Evolutionary conservation across 2,113 vertebrate species (phyloP).

Genomic region (Poeciliopsis prolifica): DNA sequence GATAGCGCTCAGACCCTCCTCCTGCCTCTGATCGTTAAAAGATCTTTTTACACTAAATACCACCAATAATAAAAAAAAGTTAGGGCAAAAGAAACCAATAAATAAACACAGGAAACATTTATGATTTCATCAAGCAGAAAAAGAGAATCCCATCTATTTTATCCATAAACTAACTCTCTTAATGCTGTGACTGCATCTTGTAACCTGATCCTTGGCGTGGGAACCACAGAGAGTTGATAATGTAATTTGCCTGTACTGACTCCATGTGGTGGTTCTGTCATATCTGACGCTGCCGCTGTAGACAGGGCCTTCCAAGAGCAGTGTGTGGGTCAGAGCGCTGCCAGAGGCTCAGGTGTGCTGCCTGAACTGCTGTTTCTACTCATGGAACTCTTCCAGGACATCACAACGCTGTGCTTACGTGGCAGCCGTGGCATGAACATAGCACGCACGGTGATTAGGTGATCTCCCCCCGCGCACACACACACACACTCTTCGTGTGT

Average conservation of each 20-base stretch:
- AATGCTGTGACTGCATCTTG: background rate
- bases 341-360: slow-evolving; percentile 48
- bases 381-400: slow-evolving; percentile 18
- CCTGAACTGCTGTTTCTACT: slow-evolving; percentile 13
- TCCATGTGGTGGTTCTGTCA: background rate
- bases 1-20: no score
- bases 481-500: slow-evolving; percentile 74
- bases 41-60: no score
- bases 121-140: background rate
- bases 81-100: background rate
- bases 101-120: background rate
- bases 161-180: background rate
- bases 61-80: background rate
- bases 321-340: slow-evolving; percentile 10
- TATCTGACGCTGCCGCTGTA: background rate
- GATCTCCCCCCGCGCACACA: slow-evolving; percentile 16
- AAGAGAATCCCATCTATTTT: background rate
- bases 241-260: background rate
- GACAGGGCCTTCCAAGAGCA: background rate
- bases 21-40: no score
- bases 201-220: background rate
- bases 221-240: background rate
- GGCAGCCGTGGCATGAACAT: slow-evolving; percentile 1
- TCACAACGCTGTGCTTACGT: slow-evolving; percentile 29
- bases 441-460: slow-evolving; percentile 68